A percentile compares a stretch with the other conserved stretches of the same genome.
phyloP scores from a whole-genome alignment of 2,888 invertebrate species.

The Sphinx pinastri region DNA sequence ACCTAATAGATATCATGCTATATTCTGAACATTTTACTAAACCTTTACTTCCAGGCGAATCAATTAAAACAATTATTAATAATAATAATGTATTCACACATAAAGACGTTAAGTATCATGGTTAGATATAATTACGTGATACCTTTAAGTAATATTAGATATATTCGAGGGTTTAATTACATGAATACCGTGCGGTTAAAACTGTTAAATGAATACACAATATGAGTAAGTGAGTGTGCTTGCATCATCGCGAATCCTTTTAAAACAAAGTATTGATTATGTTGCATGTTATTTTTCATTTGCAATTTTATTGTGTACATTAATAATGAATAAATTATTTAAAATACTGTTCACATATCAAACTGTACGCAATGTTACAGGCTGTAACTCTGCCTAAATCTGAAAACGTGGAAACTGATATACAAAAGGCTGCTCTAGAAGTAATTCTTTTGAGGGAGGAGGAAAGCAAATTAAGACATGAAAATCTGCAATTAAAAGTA shows the following conservation, averaged over 20 bases:
- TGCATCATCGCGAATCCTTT: neutral
- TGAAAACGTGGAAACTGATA: constrained; percentile 72
- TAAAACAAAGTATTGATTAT: constrained; percentile 35
- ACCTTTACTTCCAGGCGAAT: too few species aligned
- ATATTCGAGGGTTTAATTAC: neutral
- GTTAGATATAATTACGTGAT: too few species aligned
- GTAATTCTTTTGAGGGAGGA: constrained; percentile 90
- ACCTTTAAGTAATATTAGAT: too few species aligned
- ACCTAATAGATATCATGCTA: too few species aligned
- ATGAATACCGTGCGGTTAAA: neutral
- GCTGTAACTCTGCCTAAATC: constrained; percentile 65
- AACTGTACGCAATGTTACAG: constrained; percentile 57
- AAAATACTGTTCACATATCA: too few species aligned
- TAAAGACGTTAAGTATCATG: too few species aligned
- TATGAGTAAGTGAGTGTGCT: neutral
- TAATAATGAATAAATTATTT: neutral
- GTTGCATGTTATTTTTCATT: constrained; percentile 24
- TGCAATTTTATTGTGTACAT: constrained; percentile 2
- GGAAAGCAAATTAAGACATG: constrained; percentile 91
- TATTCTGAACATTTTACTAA: too few species aligned
- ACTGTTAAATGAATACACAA: neutral
- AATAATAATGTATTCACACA: too few species aligned
- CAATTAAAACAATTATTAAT: too few species aligned
- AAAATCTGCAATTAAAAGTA: constrained; percentile 93
- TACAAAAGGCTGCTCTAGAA: constrained; percentile 89